Evolutionary conservation across 2,797 vertebrate species (phyloP).

Genomic region (Knipowitschia caucasica): DNA sequence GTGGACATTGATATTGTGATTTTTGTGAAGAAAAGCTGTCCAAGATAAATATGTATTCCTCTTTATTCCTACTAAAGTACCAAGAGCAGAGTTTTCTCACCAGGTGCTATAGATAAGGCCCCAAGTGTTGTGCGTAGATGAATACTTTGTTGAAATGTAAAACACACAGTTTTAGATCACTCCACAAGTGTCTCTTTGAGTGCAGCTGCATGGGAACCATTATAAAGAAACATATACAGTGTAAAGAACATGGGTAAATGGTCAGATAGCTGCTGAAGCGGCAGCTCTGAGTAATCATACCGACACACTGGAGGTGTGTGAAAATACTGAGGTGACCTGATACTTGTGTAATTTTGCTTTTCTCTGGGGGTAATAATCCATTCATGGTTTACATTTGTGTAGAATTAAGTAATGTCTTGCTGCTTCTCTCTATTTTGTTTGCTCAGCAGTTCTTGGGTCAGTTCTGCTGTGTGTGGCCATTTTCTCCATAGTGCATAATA

Average conservation of each 20-base stretch:
- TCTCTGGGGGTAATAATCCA: slow-evolving; percentile 53
- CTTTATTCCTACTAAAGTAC: slow-evolving; percentile 55
- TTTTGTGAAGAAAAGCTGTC: slow-evolving; percentile 43
- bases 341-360: slow-evolving; percentile 44
- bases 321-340: slow-evolving; percentile 39
- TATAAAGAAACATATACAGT: slow-evolving; percentile 53
- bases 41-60: slow-evolving; percentile 20
- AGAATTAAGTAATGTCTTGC: slow-evolving; percentile 58
- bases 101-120: slow-evolving; percentile 61
- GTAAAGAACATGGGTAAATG: slow-evolving; percentile 50
- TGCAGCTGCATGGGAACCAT: slow-evolving; percentile 61
- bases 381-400: slow-evolving; percentile 58
- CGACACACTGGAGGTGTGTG: slow-evolving; percentile 26
- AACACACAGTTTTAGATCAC: slow-evolving; percentile 17
- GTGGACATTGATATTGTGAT: slow-evolving; percentile 49
- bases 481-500: slow-evolving; percentile 42
- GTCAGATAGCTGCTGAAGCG: slow-evolving; percentile 34
- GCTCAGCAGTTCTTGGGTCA: slow-evolving; percentile 57
- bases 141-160: slow-evolving; percentile 33
- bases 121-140: slow-evolving; percentile 30
- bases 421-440: slow-evolving; percentile 39
- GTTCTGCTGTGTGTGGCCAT: slow-evolving; percentile 57
- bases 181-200: slow-evolving; percentile 56
- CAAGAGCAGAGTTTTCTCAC: slow-evolving; percentile 33
- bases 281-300: slow-evolving; percentile 42